Conservation (phyloP, 2,113 vertebrate genomes). For the Festucalex cinctus region DNA sequence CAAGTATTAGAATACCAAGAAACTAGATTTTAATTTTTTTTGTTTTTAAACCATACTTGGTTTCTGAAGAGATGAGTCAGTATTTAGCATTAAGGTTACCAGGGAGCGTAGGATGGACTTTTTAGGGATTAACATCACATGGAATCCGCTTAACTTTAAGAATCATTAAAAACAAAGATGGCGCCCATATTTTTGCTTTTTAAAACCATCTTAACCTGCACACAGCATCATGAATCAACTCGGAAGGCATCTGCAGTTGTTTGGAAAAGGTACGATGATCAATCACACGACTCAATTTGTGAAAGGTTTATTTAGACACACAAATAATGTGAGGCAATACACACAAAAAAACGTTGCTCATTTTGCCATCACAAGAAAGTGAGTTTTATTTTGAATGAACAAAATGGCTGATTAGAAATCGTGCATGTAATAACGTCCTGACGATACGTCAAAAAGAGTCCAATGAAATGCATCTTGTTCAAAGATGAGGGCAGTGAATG, state of each 20-base stretch:
- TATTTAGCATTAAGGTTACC: not conserved
- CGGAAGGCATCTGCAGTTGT: not conserved
- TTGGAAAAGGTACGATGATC: not conserved
- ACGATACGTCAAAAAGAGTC: not conserved
- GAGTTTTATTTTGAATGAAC: not conserved
- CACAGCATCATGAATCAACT: no score
- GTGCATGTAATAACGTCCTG: not conserved
- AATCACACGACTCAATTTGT: slow-evolving; percentile 5
- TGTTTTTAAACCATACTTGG: not conserved
- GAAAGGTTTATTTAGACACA: slow-evolving; percentile 40
- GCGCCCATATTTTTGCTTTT: not conserved
- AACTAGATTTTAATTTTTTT: no score
- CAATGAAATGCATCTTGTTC: not conserved
- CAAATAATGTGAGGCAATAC: slow-evolving; percentile 8
- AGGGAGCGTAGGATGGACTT: not conserved
- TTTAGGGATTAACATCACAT: not conserved
- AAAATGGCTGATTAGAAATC: not conserved
- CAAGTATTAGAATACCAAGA: not conserved
- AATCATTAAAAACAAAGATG: not conserved
- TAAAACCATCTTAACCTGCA: not conserved
- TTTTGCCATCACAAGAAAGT: not conserved
- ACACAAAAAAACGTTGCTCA: not conserved
- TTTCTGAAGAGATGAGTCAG: not conserved
- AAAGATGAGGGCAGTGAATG: not conserved
- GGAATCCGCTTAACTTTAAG: not conserved